These are phyloP conservation scores for Cyphomyrus plagiostoma DNA, from an alignment of 2,113 vertebrate species.

Conservation along the genomic window DNA sequence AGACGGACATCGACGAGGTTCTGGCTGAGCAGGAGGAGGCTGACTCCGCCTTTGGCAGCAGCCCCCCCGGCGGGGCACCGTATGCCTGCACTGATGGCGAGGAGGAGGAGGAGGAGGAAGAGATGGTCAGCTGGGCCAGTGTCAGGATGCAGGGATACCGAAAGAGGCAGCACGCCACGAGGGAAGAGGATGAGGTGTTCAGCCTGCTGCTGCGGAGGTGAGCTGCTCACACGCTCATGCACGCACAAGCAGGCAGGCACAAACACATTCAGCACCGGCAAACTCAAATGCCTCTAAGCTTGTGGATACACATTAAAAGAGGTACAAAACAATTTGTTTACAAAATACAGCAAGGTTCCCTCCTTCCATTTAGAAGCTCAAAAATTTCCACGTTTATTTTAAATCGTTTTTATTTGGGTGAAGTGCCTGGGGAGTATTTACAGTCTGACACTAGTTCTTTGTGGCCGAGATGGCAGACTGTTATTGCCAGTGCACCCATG, in stretches of 20 bases:
- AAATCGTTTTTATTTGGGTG: background rate
- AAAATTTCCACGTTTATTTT: background rate
- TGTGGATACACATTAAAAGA: background rate
- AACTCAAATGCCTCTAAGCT: background rate
- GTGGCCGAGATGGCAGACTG: background rate
- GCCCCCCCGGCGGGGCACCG: slow-evolving; percentile 19
- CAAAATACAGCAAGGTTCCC: background rate
- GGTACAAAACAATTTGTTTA: background rate
- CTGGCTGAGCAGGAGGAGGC: slow-evolving; percentile 75
- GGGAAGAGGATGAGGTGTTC: slow-evolving; percentile 51
- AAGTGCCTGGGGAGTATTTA: background rate
- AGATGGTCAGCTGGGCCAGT: slow-evolving; percentile 65
- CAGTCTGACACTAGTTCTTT: background rate
- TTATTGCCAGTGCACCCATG: background rate
- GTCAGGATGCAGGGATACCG: slow-evolving; percentile 57
- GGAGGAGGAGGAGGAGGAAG: slow-evolving; percentile 58
- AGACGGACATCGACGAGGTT: slow-evolving; percentile 93
- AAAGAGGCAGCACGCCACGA: slow-evolving; percentile 44
- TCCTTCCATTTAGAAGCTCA: background rate
- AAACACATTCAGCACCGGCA: background rate
- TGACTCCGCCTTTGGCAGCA: slow-evolving; percentile 79
- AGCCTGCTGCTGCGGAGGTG: slow-evolving; percentile 53
- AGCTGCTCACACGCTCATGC: slow-evolving; percentile 4
- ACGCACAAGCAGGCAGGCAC: background rate
- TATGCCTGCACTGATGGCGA: slow-evolving; percentile 37